These are phyloP conservation scores for Zaprionus vittiger DNA, from an alignment of 1,140 invertebrate species.

Conservation along the genomic window DNA sequence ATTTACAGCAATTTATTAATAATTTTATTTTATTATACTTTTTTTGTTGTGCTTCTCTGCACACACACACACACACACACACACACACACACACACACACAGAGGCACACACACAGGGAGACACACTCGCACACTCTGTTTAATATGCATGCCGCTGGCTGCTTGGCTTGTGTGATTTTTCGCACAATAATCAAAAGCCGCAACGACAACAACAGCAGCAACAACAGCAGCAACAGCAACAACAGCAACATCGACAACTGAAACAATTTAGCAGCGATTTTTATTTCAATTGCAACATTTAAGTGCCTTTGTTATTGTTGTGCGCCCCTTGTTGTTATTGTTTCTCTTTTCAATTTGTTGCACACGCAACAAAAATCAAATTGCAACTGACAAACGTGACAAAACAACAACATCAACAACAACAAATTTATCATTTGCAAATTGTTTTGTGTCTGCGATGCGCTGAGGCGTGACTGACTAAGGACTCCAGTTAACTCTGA, in stretches of 20 bases:
- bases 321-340: conserved; percentile 10
- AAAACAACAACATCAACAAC: conserved; percentile 14
- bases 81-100: not conserved
- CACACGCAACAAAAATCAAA: conserved; percentile 35
- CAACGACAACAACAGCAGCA: conserved; percentile 30
- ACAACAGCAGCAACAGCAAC: conserved; percentile 25
- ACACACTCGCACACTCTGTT: conserved; percentile 24
- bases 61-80: conserved; percentile 15
- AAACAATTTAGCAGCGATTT: conserved; percentile 62
- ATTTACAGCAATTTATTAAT: conserved; percentile 79
- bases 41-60: not conserved
- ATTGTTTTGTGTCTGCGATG: not conserved
- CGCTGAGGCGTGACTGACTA: not conserved
- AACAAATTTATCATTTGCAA: conserved; percentile 9
- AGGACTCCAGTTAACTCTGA: not conserved
- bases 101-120: not conserved
- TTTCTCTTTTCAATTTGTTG: conserved; percentile 34
- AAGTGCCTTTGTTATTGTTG: conserved; percentile 33
- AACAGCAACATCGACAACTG: conserved; percentile 25
- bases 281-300: conserved; percentile 41
- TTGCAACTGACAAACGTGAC: conserved; percentile 34
- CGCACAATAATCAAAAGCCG: conserved; percentile 76
- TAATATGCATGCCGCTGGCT: conserved; percentile 76
- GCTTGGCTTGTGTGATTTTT: conserved; percentile 76
- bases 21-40: conserved; percentile 37